phyloP scores from a whole-genome alignment of 2,888 invertebrate genomes.

The Conops quadrifasciatus region DNA sequence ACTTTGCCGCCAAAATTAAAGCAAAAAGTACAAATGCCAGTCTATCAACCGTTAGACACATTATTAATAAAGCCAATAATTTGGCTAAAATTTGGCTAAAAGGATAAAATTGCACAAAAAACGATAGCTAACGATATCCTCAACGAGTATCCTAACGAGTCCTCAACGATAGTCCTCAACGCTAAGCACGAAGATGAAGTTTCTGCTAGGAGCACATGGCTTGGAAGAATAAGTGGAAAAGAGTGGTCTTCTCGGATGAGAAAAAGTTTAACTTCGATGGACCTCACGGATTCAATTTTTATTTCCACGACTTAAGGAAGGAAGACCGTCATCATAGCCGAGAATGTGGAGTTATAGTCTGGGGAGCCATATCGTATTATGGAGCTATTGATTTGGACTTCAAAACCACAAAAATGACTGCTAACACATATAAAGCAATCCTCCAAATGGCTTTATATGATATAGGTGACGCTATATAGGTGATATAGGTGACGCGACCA shows the following conservation, averaged over 20 bases:
- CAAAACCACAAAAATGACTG: not conserved
- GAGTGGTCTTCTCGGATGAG: constrained; percentile 12
- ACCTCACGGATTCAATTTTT: not conserved
- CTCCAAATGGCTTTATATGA: not conserved
- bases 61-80: not conserved
- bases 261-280: constrained; percentile 10
- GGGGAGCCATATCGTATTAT: not conserved
- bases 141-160: too few species aligned
- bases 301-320: constrained; percentile 1
- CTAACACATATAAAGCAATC: not conserved
- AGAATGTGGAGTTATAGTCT: not conserved
- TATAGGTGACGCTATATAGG: too few species aligned
- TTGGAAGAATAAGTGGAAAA: constrained; percentile 16
- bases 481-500: too few species aligned
- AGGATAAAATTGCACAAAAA: not conserved
- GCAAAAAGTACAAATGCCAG: not conserved
- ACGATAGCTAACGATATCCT: not conserved
- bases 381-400: not conserved
- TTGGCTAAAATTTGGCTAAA: too few species aligned
- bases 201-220: constrained; percentile 6
- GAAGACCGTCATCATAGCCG: not conserved
- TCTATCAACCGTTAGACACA: not conserved
- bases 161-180: too few species aligned
- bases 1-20: constrained; percentile 14
- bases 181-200: constrained; percentile 10